Percentiles rank a stretch among this genome's conserved stretches.
Evolutionary conservation across 2,113 vertebrate genomes (phyloP).

Genomic region (Rhinolophus sinicus): DNA sequence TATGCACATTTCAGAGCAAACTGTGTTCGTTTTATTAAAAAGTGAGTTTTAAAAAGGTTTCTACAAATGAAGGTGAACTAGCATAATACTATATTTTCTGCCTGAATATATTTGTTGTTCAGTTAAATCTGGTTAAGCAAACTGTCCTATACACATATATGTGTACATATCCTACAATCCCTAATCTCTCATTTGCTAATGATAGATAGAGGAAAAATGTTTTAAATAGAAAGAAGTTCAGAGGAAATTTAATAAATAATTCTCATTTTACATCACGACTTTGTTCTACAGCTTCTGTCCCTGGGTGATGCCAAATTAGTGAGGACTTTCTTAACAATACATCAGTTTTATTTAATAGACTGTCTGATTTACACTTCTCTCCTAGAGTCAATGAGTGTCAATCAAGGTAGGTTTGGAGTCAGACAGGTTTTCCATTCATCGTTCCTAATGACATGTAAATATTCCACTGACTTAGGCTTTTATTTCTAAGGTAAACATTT

Average conservation of each 20-base stretch:
- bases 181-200: neutral
- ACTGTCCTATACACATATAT: neutral
- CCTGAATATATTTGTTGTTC: neutral
- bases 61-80: neutral
- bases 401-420: neutral
- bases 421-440: neutral
- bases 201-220: neutral
- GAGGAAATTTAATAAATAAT: neutral
- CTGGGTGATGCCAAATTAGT: neutral
- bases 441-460: neutral
- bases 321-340: neutral
- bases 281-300: neutral
- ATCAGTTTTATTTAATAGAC: neutral
- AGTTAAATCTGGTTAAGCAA: neutral
- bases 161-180: neutral
- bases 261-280: neutral
- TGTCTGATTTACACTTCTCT: neutral
- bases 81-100: neutral
- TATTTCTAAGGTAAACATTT: conserved; percentile 45
- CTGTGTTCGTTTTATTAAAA: neutral
- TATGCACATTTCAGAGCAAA: neutral
- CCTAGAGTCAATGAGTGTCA: neutral
- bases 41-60: neutral
- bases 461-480: conserved; percentile 21
- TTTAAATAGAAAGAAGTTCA: conserved; percentile 33